These are phyloP conservation scores for Stenurella melanura DNA, from an alignment of 2,888 invertebrate species.

Conservation along the genomic window DNA sequence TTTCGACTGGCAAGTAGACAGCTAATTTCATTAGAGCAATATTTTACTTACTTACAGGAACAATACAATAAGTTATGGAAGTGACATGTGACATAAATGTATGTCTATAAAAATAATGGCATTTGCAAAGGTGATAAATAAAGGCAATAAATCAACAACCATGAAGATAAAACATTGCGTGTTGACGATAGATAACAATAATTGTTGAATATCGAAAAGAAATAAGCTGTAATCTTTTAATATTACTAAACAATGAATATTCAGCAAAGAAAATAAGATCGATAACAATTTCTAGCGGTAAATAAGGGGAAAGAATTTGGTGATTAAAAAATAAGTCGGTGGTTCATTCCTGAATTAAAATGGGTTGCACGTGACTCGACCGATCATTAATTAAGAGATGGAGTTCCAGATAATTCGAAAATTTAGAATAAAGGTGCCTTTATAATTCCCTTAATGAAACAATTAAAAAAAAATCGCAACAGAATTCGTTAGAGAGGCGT, in stretches of 20 bases:
- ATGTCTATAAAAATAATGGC: too few species aligned
- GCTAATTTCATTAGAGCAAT: too few species aligned
- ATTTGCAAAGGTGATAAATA: too few species aligned
- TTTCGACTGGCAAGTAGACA: too few species aligned
- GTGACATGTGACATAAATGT: too few species aligned
- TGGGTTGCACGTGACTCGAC: conserved; percentile 31
- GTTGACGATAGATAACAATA: not conserved
- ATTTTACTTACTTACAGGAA: too few species aligned
- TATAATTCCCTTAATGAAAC: conserved; percentile 39
- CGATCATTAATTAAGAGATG: conserved; percentile 39
- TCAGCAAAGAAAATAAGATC: conserved; percentile 30
- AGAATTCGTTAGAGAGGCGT: conserved; percentile 21
- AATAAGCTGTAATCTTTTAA: conserved; percentile 7
- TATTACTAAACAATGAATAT: conserved; percentile 20
- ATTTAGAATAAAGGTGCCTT: conserved; percentile 33
- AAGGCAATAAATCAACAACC: too few species aligned
- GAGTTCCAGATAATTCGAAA: conserved; percentile 38
- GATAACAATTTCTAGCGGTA: conserved; percentile 32
- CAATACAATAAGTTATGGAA: too few species aligned
- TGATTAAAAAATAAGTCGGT: conserved; percentile 39
- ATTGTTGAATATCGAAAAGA: not conserved
- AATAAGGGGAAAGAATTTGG: conserved; percentile 36
- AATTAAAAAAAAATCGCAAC: conserved; percentile 35
- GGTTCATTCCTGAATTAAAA: conserved; percentile 36
- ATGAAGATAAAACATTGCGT: not conserved